Evolutionary conservation across 2,888 invertebrate species (phyloP), one percentile per base, ranked within the genome.

Genomic region (Eristalinus sepulchralis): DNA sequence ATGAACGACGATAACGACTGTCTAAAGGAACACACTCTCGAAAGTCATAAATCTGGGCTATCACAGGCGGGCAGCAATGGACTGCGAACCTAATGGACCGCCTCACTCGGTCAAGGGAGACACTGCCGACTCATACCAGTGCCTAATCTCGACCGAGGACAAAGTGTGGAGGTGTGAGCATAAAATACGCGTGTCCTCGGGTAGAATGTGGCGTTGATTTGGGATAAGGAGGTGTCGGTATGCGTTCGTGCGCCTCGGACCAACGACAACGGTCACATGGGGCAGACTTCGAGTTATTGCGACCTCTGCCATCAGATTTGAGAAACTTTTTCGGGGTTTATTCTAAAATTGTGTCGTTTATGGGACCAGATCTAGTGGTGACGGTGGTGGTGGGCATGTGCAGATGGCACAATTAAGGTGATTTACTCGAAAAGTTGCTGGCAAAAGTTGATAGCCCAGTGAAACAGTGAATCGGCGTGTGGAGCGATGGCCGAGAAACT

Each of bases 41-140:
- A 68, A 68, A 77, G 60, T 22, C 62, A 68, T 77, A 77, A 77
- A 77, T 77, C 24, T 60, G 3, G 17, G 17, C 67, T 53, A 68
- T 68, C 67, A 27, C 53, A 34, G 66, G 36, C 27, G 36, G 66
- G 57, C 75, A 39, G 57, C 31, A 17, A 57, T 75, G 33, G 55
- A 75, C 33, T 72, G 24, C 57, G 34, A 31, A 62, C 27, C n/a
- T 31, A 33, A 68, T 60, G 27, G 39, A 62, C 62, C 53, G 6
- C 53, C 33, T 53, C 13, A 13, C 20, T 20, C 13, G n/a, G 17
- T n/a, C 36, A 22, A 24, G 20, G 33, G 20, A 60, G 36, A 8
- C 47, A 17, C 17, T 17, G 6, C 47, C 17, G 47, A 17, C 47
- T 17, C 47, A 73, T 24, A 55, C 34, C 55, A 63, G 33, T 64